Conservation (phyloP, 2,888 invertebrate species). For the Ephialtes manifestator region DNA sequence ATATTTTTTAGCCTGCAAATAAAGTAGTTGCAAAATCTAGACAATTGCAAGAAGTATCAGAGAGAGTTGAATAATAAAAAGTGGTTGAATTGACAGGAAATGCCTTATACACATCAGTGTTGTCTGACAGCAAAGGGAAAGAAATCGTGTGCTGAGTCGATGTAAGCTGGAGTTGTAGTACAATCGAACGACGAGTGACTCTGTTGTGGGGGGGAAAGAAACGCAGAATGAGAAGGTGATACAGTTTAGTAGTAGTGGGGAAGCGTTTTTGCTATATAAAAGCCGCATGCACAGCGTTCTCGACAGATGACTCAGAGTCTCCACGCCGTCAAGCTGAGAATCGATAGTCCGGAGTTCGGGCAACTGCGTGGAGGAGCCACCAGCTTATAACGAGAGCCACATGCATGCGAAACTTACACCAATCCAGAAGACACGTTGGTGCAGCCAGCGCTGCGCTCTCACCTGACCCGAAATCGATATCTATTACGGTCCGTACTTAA, state of each 20-base stretch:
- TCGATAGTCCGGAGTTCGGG: slow-evolving; percentile 57
- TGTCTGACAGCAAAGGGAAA: neutral
- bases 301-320: slow-evolving; percentile 60
- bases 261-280: slow-evolving; percentile 20
- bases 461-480: slow-evolving; percentile 69
- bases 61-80: no score
- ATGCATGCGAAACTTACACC: neutral
- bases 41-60: no score
- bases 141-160: neutral
- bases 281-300: slow-evolving; percentile 30
- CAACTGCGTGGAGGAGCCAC: slow-evolving; percentile 48
- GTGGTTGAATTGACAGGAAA: no score
- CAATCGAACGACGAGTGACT: slow-evolving; percentile 19
- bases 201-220: neutral
- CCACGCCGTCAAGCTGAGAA: slow-evolving; percentile 39
- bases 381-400: neutral
- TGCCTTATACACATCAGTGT: neutral
- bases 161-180: neutral
- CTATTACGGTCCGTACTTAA: slow-evolving; percentile 47
- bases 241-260: neutral
- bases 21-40: no score
- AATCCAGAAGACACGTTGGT: slow-evolving; percentile 22
- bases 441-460: slow-evolving; percentile 54
- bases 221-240: neutral
- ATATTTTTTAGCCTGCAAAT: no score